These are phyloP conservation scores for Melanogrammus aeglefinus DNA, from an alignment of 2,797 vertebrate genomes.

Conservation along the genomic window DNA sequence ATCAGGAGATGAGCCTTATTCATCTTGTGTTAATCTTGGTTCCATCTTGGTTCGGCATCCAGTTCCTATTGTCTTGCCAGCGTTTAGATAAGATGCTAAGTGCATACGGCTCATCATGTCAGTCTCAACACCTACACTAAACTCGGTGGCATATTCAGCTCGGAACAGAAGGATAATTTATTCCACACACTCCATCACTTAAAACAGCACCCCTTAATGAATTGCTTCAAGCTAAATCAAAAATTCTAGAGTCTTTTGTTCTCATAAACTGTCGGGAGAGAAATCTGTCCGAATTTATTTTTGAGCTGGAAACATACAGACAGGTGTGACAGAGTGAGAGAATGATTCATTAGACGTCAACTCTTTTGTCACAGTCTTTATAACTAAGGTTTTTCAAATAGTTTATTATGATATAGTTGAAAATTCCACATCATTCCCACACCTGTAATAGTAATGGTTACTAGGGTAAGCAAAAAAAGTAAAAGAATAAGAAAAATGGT, in stretches of 20 bases:
- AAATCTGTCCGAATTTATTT: background rate
- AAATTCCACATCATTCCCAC: background rate
- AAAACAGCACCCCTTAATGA: background rate
- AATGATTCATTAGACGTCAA: background rate
- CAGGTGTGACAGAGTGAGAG: background rate
- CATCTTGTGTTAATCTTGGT: background rate
- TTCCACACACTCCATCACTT: background rate
- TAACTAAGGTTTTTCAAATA: background rate
- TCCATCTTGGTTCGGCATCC: background rate
- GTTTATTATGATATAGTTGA: background rate
- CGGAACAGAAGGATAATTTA: background rate
- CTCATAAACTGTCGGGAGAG: background rate
- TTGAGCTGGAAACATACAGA: background rate
- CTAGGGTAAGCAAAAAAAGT: background rate
- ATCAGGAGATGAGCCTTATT: background rate
- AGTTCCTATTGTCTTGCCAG: background rate
- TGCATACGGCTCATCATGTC: too few relatives aligned
- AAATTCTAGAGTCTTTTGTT: background rate
- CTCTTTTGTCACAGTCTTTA: background rate
- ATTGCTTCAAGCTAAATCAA: background rate
- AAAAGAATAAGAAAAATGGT: background rate
- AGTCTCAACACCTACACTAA: background rate
- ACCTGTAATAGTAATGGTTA: background rate
- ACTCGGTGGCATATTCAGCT: background rate
- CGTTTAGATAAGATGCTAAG: too few relatives aligned